phyloP scores from a whole-genome alignment of 2,797 vertebrate genomes.

The Myotis myotis region DNA sequence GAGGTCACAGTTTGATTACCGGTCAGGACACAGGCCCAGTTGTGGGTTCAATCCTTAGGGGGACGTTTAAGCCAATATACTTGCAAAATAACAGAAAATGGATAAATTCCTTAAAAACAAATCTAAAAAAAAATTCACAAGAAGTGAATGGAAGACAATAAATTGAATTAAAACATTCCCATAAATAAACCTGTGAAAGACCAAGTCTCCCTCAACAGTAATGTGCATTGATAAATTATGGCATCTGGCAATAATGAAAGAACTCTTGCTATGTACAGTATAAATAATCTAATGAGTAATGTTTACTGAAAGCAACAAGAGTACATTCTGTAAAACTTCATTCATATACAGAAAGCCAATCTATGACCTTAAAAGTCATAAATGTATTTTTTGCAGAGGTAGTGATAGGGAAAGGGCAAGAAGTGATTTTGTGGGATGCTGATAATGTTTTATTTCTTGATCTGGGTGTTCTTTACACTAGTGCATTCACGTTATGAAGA shows the following conservation, averaged over 20 bases:
- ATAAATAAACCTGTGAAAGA: neutral
- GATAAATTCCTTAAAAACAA: neutral
- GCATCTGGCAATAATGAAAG: neutral
- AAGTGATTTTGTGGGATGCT: neutral
- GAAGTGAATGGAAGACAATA: neutral
- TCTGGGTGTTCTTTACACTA: neutral
- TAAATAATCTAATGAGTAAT: neutral
- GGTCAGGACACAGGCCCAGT: no score
- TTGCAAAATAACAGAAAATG: conserved; percentile 2
- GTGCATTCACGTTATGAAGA: neutral
- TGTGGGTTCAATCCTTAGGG: no score
- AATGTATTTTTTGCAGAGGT: neutral
- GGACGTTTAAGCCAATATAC: neutral
- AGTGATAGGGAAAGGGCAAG: neutral
- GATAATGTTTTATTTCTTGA: neutral
- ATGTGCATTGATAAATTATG: neutral
- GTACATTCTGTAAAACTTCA: neutral
- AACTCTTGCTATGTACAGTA: neutral
- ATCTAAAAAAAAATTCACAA: neutral
- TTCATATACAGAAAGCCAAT: neutral
- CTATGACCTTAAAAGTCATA: neutral
- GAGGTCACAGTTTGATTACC: no score
- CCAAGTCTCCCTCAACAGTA: neutral
- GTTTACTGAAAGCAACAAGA: neutral
- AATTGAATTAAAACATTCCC: neutral